Percentiles rank a stretch among this genome's conserved stretches.
These are phyloP conservation scores for Stenichneumon culpator DNA, from an alignment of 2,888 invertebrate species.

Conservation along the genomic window DNA sequence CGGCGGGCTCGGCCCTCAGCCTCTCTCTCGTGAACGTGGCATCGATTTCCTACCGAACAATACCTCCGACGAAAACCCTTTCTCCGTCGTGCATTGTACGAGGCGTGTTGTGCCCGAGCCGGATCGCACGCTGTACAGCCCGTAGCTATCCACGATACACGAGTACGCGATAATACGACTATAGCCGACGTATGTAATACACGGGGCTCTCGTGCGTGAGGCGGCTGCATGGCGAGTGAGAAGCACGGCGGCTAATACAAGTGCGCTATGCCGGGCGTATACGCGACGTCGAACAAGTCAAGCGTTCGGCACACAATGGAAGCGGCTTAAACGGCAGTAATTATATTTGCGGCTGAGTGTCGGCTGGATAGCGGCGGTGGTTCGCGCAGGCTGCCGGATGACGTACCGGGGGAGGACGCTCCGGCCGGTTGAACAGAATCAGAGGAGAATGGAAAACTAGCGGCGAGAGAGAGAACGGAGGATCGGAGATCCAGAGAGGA, in stretches of 20 bases:
- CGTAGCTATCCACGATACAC: constrained; percentile 35
- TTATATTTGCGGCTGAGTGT: constrained; percentile 84
- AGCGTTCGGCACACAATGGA: constrained; percentile 83
- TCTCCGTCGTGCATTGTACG: constrained; percentile 53
- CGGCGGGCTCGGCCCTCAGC: constrained; percentile 21
- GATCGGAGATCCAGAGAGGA: constrained; percentile 47
- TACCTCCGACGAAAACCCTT: constrained; percentile 68
- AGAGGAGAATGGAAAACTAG: constrained; percentile 16
- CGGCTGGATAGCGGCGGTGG: constrained; percentile 70
- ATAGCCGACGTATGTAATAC: constrained; percentile 6
- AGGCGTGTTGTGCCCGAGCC: constrained; percentile 45
- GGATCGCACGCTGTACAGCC: constrained; percentile 17
- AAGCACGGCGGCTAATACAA: constrained; percentile 27
- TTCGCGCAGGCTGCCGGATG: constrained; percentile 47
- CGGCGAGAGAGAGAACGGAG: constrained; percentile 66
- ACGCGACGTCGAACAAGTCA: constrained; percentile 81
- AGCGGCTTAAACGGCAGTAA: constrained; percentile 84
- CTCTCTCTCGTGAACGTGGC: constrained; percentile 71
- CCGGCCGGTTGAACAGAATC: constrained; percentile 12
- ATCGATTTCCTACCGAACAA: constrained; percentile 82
- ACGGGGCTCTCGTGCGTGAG: constrained; percentile 1
- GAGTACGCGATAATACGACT: constrained; percentile 19
- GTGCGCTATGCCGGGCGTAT: constrained; percentile 44
- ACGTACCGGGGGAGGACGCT: constrained; percentile 32
- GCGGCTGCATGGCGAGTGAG: constrained; percentile 3